Conservation (phyloP, 2,797 vertebrate species). For the Halcyon leucocephala region DNA sequence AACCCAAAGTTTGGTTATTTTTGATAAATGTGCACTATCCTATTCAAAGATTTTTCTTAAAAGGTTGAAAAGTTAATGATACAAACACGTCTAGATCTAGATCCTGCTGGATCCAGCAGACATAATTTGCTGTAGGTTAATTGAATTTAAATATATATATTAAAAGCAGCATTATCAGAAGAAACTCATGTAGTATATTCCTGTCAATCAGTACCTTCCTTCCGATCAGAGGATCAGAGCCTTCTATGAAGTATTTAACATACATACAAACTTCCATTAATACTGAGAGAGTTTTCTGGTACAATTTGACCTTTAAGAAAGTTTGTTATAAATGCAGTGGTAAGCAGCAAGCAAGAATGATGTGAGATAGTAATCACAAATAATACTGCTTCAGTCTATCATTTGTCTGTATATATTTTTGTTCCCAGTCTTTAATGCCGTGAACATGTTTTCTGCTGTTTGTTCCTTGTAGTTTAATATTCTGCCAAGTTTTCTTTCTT, state of each 20-base stretch:
- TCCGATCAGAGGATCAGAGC: background rate
- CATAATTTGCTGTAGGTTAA: background rate
- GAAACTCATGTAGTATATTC: background rate
- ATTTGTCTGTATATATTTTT: background rate
- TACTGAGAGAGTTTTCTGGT: background rate
- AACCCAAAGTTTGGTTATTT: background rate
- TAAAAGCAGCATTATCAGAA: background rate
- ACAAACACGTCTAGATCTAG: background rate
- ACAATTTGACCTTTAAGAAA: background rate
- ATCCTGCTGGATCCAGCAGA: background rate
- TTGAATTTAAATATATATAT: background rate
- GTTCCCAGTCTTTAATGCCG: background rate
- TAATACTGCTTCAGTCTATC: background rate
- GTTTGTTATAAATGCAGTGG: background rate
- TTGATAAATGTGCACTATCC: background rate
- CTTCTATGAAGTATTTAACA: background rate
- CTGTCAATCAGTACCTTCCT: background rate
- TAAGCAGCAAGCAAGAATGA: background rate
- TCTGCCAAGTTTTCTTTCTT: background rate
- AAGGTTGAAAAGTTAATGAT: background rate
- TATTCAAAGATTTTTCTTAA: background rate
- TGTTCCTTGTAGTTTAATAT: background rate
- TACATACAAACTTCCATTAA: background rate
- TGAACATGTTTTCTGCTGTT: background rate
- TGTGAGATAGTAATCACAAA: background rate